Conservation (phyloP, 2,797 vertebrate genomes). For the Cossypha dichroa region DNA sequence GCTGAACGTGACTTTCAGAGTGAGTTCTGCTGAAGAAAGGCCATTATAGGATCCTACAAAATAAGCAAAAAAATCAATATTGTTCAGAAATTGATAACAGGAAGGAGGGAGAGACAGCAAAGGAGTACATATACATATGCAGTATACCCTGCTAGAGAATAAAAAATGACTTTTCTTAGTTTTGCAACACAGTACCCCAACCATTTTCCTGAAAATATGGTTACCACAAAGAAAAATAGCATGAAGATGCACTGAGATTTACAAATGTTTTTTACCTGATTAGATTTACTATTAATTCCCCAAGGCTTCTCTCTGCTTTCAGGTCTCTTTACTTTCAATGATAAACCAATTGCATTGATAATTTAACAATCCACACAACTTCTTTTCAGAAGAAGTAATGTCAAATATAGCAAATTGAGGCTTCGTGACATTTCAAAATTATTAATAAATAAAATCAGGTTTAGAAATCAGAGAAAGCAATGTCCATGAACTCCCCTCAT, state of each 20-base stretch:
- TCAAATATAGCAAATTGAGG: background rate
- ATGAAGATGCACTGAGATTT: background rate
- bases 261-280: slow-evolving; percentile 27
- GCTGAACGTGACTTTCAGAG: background rate
- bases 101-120: background rate
- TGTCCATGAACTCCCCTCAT: background rate
- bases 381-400: background rate
- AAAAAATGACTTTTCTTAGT: background rate
- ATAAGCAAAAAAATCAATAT: background rate
- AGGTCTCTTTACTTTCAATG: slow-evolving; percentile 10
- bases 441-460: slow-evolving; percentile 31
- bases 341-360: slow-evolving; percentile 24
- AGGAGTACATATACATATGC: background rate
- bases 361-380: slow-evolving; percentile 14
- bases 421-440: background rate
- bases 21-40: background rate
- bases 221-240: background rate
- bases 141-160: background rate
- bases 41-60: background rate
- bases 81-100: background rate
- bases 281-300: background rate
- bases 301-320: slow-evolving; percentile 1
- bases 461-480: background rate
- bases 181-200: background rate
- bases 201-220: background rate